phyloP scores from a whole-genome alignment of 30 jellyfish, hydroid and myxozoan genomes.

The Euphysa ruthae region DNA sequence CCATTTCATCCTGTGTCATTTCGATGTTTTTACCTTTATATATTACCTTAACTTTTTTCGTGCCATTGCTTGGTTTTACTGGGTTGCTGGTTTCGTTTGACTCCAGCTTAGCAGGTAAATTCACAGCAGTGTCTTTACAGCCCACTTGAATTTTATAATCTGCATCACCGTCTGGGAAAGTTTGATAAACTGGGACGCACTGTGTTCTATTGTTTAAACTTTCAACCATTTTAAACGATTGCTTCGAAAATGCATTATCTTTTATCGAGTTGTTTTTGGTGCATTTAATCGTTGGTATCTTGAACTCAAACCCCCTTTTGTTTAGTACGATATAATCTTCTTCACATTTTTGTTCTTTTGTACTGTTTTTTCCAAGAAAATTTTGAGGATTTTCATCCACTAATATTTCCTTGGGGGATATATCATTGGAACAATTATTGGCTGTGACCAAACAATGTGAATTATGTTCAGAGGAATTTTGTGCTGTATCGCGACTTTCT shows the following conservation, averaged over 20 bases:
- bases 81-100: not conserved
- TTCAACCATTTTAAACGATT: not conserved
- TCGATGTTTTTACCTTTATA: not conserved
- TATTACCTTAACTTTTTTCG: not conserved
- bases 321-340: not conserved
- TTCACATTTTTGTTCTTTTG: slow-evolving; percentile 5
- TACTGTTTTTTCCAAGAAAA: no score
- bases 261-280: not conserved
- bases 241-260: not conserved
- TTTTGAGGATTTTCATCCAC: no score
- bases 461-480: no score
- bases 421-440: no score
- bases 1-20: slow-evolving; percentile 24
- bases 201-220: not conserved
- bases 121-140: not conserved
- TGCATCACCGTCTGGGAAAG: slow-evolving; percentile 10
- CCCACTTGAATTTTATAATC: slow-evolving; percentile 17
- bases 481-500: no score
- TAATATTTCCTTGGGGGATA: no score
- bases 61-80: not conserved
- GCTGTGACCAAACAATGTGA: no score
- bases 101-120: not conserved
- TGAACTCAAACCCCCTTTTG: slow-evolving; percentile 7
- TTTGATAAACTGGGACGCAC: slow-evolving; percentile 15
- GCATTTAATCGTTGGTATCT: slow-evolving; percentile 18